A percentile compares a stretch with the other conserved stretches of the same genome.
These are phyloP conservation scores for Tadarida brasiliensis DNA, from an alignment of 2,797 vertebrate genomes.

Conservation along the genomic window DNA sequence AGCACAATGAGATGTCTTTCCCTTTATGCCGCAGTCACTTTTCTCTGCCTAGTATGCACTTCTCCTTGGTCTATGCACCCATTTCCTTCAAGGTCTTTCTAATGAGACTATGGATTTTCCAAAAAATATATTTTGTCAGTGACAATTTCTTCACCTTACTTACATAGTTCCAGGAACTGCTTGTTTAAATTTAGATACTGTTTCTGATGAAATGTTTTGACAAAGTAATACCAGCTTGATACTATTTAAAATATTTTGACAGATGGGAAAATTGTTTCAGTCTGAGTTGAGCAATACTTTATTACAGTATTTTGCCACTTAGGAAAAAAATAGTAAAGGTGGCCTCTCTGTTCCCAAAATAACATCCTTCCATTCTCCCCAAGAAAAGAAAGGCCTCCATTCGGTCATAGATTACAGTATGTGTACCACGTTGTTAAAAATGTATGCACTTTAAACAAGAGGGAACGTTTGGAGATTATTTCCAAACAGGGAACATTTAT, in stretches of 20 bases:
- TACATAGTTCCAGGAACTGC: constrained; percentile 83
- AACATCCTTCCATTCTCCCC: constrained; percentile 67
- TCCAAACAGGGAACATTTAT: constrained; percentile 74
- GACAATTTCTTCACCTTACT: constrained; percentile 84
- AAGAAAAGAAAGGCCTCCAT: constrained; percentile 61
- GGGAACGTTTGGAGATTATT: constrained; percentile 70
- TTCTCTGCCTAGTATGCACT: not conserved
- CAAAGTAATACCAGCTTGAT: constrained; percentile 87
- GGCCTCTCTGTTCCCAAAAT: constrained; percentile 80
- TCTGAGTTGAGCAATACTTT: constrained; percentile 84
- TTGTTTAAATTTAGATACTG: constrained; percentile 84
- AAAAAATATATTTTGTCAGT: constrained; percentile 78
- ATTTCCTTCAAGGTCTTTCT: constrained; percentile 72
- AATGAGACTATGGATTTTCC: constrained; percentile 76
- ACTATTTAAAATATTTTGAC: constrained; percentile 89
- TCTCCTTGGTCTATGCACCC: constrained; percentile 69
- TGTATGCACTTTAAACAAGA: constrained; percentile 67
- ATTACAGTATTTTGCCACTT: constrained; percentile 82
- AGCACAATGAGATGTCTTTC: constrained; percentile 29
- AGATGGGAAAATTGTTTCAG: constrained; percentile 87
- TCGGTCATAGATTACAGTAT: constrained; percentile 67
- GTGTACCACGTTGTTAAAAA: constrained; percentile 63
- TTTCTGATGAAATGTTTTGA: constrained; percentile 89
- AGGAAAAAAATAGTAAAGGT: constrained; percentile 77
- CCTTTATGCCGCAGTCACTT: constrained; percentile 45